Evolutionary conservation across 2,888 invertebrate species (phyloP), one percentile per base, ranked within the genome.

Genomic region (Elegia similella): DNA sequence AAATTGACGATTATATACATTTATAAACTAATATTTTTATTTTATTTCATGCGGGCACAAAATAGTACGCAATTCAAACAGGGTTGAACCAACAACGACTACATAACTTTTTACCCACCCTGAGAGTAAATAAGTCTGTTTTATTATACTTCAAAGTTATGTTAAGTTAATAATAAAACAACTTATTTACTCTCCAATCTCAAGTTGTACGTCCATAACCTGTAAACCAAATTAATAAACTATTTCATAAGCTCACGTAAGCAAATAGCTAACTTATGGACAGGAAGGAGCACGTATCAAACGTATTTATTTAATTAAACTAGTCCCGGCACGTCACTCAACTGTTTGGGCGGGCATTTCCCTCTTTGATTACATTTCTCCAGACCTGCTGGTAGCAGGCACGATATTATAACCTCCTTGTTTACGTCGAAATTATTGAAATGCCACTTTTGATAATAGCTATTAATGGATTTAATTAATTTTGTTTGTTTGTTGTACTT

Each of bases 301-400:
- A 57, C 53, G 57, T 60, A 60, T 63, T 59, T 59, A 59, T 60
- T 59, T 84, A 84, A 84, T 84, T 84, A 83, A 84, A 82, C 73
- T 67, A 62, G 68, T 74, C 71, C 68, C 73, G 72, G 23, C 69
- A 73, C 73, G 84, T 82, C 85, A 79, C 80, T 84, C 83, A 82
- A 73, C 68, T 73, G 79, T 69, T 38, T 76, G 76, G 77, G 73
- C 70, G 72, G 75, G 76, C 70, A 65, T 72, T 70, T 68, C 72
- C 69, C 78, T 78, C 75, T 81, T 80, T 84, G 79, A 82, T 84
- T 84, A 82, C 76, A 81, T 81, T 84, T 83, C 73, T 76, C 76
- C 78, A 52, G 38, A 53, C 23, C 42, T 53, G 42, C 42, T 52
- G 17, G 29, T 29, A 38, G 10, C 50, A 50, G 34, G 12, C 10